Percentiles rank a stretch among this genome's conserved stretches.
phyloP scores from a whole-genome alignment of 1,140 invertebrate genomes.

The Papilio machaon region DNA sequence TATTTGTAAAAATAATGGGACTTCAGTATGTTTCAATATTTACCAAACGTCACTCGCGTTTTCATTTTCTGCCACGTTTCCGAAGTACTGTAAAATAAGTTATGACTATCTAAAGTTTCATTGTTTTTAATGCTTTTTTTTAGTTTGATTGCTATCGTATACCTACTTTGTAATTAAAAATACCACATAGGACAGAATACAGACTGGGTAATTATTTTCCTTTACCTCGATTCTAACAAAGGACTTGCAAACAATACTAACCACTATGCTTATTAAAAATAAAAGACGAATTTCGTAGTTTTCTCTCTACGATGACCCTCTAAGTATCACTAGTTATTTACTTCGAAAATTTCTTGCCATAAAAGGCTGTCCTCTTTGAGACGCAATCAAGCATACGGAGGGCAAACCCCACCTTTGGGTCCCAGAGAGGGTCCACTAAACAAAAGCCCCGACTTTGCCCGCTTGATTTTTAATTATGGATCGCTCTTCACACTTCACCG shows the following conservation, averaged over 20 bases:
- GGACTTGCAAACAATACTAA: not conserved
- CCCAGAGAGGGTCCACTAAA: conserved; percentile 50
- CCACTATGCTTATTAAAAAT: conserved; percentile 9
- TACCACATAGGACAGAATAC: not conserved
- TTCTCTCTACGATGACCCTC: not conserved
- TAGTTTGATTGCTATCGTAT: not conserved
- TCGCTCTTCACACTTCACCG: conserved; percentile 75
- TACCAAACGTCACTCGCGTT: too few relatives aligned
- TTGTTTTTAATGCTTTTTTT: not conserved
- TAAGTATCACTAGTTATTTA: conserved; percentile 48
- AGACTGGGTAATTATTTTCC: not conserved
- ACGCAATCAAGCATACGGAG: conserved; percentile 60
- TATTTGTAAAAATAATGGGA: too few relatives aligned
- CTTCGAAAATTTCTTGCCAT: conserved; percentile 50
- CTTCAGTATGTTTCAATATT: too few relatives aligned
- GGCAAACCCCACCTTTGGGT: conserved; percentile 54
- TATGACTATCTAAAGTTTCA: too few relatives aligned
- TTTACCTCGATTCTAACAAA: not conserved
- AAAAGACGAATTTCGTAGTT: not conserved
- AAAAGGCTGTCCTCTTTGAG: conserved; percentile 61
- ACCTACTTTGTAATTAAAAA: not conserved
- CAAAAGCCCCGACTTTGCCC: conserved; percentile 64
- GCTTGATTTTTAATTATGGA: conserved; percentile 79
- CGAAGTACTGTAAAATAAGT: too few relatives aligned
- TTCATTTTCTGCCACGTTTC: too few relatives aligned